These are phyloP conservation scores for Bactericera cockerelli DNA, from an alignment of 1,140 invertebrate genomes.

Conservation along the genomic window DNA sequence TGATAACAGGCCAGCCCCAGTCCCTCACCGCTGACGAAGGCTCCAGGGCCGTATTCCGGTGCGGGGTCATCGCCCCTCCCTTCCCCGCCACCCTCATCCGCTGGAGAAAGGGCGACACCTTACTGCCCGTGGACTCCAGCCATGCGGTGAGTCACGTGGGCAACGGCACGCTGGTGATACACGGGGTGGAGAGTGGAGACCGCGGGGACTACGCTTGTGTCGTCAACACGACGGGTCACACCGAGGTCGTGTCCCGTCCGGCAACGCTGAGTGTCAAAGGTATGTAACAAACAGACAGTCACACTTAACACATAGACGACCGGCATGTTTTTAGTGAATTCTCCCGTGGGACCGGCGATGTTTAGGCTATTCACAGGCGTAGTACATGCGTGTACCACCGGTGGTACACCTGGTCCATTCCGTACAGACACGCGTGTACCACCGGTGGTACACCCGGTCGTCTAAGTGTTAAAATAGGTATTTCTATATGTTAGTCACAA, in stretches of 20 bases:
- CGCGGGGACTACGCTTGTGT: conserved; percentile 51
- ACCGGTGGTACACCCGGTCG: too few species aligned
- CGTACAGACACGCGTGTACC: too few species aligned
- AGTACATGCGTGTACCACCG: too few species aligned
- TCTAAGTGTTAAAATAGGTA: too few species aligned
- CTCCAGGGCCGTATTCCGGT: conserved; percentile 42
- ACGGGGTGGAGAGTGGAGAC: conserved; percentile 40
- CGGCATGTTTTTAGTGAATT: too few species aligned
- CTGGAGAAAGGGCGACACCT: conserved; percentile 52
- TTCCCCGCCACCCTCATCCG: conserved; percentile 43
- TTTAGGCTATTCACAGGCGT: too few species aligned
- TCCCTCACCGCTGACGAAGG: conserved; percentile 48
- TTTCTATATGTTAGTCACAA: conserved; percentile 5
- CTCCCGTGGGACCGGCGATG: too few species aligned
- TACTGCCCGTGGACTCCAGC: conserved; percentile 10
- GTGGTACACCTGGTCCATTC: too few species aligned
- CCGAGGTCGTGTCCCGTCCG: conserved; percentile 37
- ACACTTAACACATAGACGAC: too few species aligned
- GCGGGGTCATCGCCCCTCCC: conserved; percentile 42
- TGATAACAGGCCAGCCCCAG: conserved; percentile 36
- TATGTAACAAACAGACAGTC: conserved; percentile 27
- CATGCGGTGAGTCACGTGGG: conserved; percentile 28
- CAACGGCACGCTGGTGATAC: conserved; percentile 44
- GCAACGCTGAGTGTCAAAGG: conserved; percentile 44
- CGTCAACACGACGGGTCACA: conserved; percentile 45